Percentiles rank a stretch among this genome's conserved stretches.
These are phyloP conservation scores for Ectobius pallidus DNA, from an alignment of 2,888 invertebrate species.

Conservation along the genomic window DNA sequence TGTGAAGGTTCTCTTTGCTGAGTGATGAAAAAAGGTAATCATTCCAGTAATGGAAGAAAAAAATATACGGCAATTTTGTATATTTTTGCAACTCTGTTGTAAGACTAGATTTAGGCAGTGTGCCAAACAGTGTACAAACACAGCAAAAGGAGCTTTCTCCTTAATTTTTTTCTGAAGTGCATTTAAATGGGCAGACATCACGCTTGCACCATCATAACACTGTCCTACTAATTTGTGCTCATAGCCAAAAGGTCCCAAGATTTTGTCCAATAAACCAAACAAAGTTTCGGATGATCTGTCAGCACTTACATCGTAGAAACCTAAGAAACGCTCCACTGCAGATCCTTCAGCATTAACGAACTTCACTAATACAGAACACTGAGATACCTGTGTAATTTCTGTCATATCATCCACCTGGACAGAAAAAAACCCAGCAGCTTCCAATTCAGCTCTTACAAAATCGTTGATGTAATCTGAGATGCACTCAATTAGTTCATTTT, in stretches of 20 bases:
- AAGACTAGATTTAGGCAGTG: conserved; percentile 42
- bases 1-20: conserved; percentile 39
- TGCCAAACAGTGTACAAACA: conserved; percentile 44
- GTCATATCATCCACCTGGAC: too few relatives aligned
- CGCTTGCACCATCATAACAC: conserved; percentile 45
- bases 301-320: background rate
- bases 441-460: too few relatives aligned
- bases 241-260: background rate
- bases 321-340: background rate
- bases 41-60: conserved; percentile 45
- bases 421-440: too few relatives aligned
- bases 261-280: conserved; percentile 40
- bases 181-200: too few relatives aligned
- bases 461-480: too few relatives aligned
- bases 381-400: too few relatives aligned
- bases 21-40: too few relatives aligned
- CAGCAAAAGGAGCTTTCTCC: conserved; percentile 36
- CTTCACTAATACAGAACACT: conserved; percentile 4
- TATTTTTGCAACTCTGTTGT: too few relatives aligned
- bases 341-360: conserved; percentile 18
- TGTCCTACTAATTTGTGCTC: background rate
- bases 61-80: conserved; percentile 44
- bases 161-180: too few relatives aligned
- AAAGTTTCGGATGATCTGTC: conserved; percentile 38
- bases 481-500: too few relatives aligned